Conservation (phyloP, 2,888 invertebrate genomes). For the Dolomedes plantarius region DNA sequence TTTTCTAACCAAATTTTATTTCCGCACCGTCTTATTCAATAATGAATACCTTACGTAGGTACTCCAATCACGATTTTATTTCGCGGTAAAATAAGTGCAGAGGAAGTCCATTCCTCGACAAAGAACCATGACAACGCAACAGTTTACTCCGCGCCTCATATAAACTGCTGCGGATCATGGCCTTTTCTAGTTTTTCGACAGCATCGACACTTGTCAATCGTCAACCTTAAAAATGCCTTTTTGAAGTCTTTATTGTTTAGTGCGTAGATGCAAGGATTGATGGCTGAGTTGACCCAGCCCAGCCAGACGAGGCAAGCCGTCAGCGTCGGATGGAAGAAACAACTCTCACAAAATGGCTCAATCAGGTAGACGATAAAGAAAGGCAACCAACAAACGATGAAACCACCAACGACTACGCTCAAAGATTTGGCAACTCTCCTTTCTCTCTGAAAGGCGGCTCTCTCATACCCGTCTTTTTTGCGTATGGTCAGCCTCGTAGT, state of each 20-base stretch:
- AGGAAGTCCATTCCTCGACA: too few relatives aligned
- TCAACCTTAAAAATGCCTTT: slow-evolving; percentile 85
- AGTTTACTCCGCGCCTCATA: slow-evolving; percentile 28
- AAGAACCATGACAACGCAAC: neutral
- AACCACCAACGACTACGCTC: slow-evolving; percentile 82
- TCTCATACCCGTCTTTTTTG: slow-evolving; percentile 68
- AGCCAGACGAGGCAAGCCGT: slow-evolving; percentile 97
- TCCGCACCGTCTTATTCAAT: too few relatives aligned
- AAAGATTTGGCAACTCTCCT: slow-evolving; percentile 69
- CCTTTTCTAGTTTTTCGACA: slow-evolving; percentile 49
- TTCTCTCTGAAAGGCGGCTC: slow-evolving; percentile 70
- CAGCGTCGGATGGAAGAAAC: slow-evolving; percentile 88
- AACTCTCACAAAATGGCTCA: slow-evolving; percentile 89
- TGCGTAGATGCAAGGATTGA: slow-evolving; percentile 95
- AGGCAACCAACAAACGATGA: slow-evolving; percentile 96
- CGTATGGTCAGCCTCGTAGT: slow-evolving; percentile 45
- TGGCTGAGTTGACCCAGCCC: slow-evolving; percentile 97
- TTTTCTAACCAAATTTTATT: too few relatives aligned
- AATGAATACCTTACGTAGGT: too few relatives aligned
- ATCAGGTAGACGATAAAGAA: slow-evolving; percentile 96
- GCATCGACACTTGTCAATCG: slow-evolving; percentile 66
- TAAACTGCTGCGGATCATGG: slow-evolving; percentile 67
- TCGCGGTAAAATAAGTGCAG: too few relatives aligned
- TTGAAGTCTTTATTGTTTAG: slow-evolving; percentile 99
- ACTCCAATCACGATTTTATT: too few relatives aligned